These are phyloP conservation scores for Cremastinae sp. DNA, from an alignment of 2,888 invertebrate species.

Conservation along the genomic window DNA sequence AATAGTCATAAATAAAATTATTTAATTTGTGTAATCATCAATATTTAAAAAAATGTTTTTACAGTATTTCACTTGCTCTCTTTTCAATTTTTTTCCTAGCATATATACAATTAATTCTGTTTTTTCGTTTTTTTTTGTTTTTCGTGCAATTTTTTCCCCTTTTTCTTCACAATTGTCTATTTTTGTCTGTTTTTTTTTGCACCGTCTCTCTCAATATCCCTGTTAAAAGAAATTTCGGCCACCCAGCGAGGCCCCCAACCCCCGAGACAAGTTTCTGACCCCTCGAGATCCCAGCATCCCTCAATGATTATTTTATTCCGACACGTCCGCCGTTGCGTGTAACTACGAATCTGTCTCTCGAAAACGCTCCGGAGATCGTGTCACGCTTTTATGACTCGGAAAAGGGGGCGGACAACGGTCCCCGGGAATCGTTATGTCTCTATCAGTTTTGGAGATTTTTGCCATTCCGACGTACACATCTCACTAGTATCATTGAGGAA, in stretches of 20 bases:
- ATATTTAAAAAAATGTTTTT: too few relatives aligned
- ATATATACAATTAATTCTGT: too few relatives aligned
- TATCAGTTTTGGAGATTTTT: slow-evolving; percentile 10
- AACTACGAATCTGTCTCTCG: slow-evolving; percentile 16
- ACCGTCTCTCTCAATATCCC: too few relatives aligned
- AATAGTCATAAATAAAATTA: too few relatives aligned
- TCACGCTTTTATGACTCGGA: slow-evolving; percentile 35
- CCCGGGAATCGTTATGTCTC: slow-evolving; percentile 11
- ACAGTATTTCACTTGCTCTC: too few relatives aligned
- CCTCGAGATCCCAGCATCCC: slow-evolving; percentile 49
- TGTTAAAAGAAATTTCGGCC: slow-evolving; percentile 3
- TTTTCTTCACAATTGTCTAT: slow-evolving; percentile 17
- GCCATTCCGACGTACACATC: background rate
- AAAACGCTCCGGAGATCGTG: slow-evolving; percentile 12
- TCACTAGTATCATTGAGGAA: background rate
- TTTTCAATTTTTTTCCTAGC: too few relatives aligned
- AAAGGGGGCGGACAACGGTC: background rate
- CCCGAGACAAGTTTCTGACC: slow-evolving; percentile 19
- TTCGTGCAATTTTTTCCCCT: too few relatives aligned
- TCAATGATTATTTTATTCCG: slow-evolving; percentile 59
- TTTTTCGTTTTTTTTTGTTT: too few relatives aligned
- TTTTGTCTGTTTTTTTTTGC: slow-evolving; percentile 2
- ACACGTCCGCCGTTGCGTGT: slow-evolving; percentile 12
- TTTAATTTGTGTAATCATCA: too few relatives aligned
- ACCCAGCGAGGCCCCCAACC: slow-evolving; percentile 5